phyloP scores from a whole-genome alignment of 1,140 invertebrate genomes.

The Papilio polytes region DNA sequence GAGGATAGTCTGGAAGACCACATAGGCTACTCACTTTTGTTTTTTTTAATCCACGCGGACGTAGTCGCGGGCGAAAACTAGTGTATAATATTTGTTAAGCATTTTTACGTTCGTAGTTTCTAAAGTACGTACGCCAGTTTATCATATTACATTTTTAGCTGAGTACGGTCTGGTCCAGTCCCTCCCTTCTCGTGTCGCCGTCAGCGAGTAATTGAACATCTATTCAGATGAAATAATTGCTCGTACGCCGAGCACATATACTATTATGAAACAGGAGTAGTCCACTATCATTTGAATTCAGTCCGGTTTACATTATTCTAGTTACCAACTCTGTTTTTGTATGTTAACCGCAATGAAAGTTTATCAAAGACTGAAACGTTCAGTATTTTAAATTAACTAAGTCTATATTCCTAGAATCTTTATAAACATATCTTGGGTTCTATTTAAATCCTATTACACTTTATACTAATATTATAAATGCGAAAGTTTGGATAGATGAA shows the following conservation, averaged over 20 bases:
- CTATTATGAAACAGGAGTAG: not conserved
- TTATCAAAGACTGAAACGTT: not conserved
- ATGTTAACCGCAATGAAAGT: not conserved
- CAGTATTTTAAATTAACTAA: not conserved
- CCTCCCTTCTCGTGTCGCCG: constrained; percentile 1
- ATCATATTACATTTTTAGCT: constrained; percentile 12
- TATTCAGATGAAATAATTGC: constrained; percentile 16
- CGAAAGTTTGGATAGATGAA: too few relatives aligned
- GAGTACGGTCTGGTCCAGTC: not conserved
- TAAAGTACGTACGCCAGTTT: not conserved
- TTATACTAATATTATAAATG: too few relatives aligned
- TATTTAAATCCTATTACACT: not conserved
- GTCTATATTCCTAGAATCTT: not conserved
- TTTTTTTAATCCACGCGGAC: too few relatives aligned
- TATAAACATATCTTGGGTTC: not conserved
- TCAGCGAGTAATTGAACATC: constrained; percentile 10
- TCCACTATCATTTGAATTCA: not conserved
- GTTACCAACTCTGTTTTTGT: not conserved
- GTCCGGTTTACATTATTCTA: too few relatives aligned
- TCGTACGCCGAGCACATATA: not conserved
- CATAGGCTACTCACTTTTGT: too few relatives aligned
- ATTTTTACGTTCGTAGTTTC: not conserved
- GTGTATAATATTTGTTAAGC: not conserved
- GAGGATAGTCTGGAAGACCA: too few relatives aligned
- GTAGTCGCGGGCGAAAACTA: too few relatives aligned